A percentile compares a stretch with the other conserved stretches of the same genome.
phyloP scores from a whole-genome alignment of 2,113 vertebrate genomes.

The Accipiter cooperii region DNA sequence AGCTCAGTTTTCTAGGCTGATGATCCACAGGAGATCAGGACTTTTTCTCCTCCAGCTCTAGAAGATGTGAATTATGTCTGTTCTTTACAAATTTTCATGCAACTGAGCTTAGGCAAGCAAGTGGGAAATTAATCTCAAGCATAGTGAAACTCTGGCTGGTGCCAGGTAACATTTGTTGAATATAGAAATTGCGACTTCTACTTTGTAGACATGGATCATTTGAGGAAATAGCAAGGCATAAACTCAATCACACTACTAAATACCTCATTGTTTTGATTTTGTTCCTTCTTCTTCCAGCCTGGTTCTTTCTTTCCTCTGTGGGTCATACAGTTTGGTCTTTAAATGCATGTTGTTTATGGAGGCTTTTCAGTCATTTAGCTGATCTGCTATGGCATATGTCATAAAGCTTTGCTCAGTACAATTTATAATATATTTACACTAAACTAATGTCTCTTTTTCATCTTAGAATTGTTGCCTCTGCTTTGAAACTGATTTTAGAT shows the following conservation, averaged over 20 bases:
- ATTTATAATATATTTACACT: not conserved
- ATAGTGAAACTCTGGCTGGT: not conserved
- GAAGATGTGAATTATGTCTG: not conserved
- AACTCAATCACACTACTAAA: not conserved
- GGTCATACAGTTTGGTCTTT: not conserved
- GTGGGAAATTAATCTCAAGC: not conserved
- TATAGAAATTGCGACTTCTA: not conserved
- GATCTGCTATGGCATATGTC: not conserved
- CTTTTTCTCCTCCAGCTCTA: not conserved
- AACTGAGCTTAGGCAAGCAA: not conserved
- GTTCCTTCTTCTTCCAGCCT: not conserved
- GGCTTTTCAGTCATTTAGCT: not conserved
- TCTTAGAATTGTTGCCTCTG: not conserved
- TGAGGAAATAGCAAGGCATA: not conserved
- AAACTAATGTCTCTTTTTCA: not conserved
- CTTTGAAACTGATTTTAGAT: not conserved
- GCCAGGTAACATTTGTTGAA: not conserved
- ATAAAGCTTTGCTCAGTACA: not conserved
- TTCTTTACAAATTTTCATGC: not conserved
- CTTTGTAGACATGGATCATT: not conserved
- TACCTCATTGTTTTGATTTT: not conserved
- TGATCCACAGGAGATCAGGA: too few relatives aligned
- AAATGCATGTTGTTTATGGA: not conserved
- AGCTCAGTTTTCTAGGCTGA: too few relatives aligned
- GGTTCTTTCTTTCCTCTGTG: not conserved